Base-by-base conservation (phyloP, 2,113 vertebrate species). In the Dinomys branickii region DNA sequence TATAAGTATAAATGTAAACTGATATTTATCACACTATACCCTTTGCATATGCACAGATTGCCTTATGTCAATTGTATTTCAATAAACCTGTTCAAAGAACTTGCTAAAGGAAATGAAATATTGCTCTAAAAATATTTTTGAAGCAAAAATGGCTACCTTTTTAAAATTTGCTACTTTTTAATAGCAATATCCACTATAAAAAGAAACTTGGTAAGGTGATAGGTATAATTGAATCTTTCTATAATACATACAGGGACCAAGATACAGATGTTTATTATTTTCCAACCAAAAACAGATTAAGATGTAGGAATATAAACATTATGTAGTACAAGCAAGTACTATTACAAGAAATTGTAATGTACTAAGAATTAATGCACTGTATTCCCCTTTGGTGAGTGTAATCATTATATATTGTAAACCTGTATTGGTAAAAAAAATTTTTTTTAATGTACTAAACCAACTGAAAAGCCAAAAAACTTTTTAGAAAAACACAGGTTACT, bases 1-100 rank as follows among this genome's bases (percentile, higher is more conserved):
- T 11, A 73, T 1, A 7, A 33, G 13, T 14, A 0, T 3, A 26
- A 20, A 19, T 0, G 7, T 16, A 78, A 78, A 12, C 5, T 44
- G 33, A 77, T 24, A 6, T 35, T 77, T 50, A 50, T 19, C 22
- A 17, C 5, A 24, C 65, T 54, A 7, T 59, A 20, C 3, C 19
- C 1, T 87, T 67, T 59, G n/a, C 28, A 28, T 14, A 75, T 7
- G 17, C 41, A 82, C 5, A 20, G 30, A 44, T 78, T 81, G n/a
- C 33, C 75, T 22, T 59, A 20, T 14, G 11, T 17, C 28, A 30
- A 12, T 17, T 12, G 22, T 20, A 88, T 69, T 67, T 84, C 17
- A 89, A 58, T 83, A 56, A 78, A 75, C 41, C 20, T 56, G 1
- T 69, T 81, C 59, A 30, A 44, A 28, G 73, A 83, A 69, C 59